Evolutionary conservation across 2,888 invertebrate genomes (phyloP), one percentile per base, ranked within the genome.

Genomic region (Ommatoiulus sabulosus): DNA sequence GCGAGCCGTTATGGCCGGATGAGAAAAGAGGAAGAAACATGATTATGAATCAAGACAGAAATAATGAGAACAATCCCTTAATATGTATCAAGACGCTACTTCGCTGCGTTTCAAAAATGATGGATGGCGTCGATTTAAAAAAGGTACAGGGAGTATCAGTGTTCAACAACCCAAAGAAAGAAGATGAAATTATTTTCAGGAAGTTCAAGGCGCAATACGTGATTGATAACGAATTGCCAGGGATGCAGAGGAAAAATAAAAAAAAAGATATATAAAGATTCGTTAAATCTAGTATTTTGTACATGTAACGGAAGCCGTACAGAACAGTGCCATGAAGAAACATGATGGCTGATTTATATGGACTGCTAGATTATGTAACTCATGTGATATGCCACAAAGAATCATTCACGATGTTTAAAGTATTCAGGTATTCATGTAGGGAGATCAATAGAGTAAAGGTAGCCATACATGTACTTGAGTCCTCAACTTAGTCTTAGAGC

Each of bases 61-160:
- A 72, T 72, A 72, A 72, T 72, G 72, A 72, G 24, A 72, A 72
- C 24, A 72, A 20, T 72, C n/a, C 72, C 72, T 72, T 20, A 72
- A 24, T 8, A 72, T 72, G 24, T 72, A 20, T 24, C 72, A 10
- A 72, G 20, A 63, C 63, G 63, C 63, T 17, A 63, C n/a, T 63
- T 63, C n/a, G 63, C 63, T 72, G 20, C 72, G 20, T 72, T 72
- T 20, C 72, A 20, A 24, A 72, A 72, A 72, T 72, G 72, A 72
- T 72, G 24, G 72, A 72, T 72, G 72, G 24, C 10, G 72, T 24
- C 72, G 72, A 72, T 24, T 72, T 72, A 20, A n/a, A 72, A 72
- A 24, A 6, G 24, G 24, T 72, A 72, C 63, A 63, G 24, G 20
- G 72, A 72, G 20, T n/a, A 20, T 20, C 72, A 72, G 10, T 24